These are phyloP conservation scores for Setophaga coronata DNA, from an alignment of 2,113 vertebrate genomes.

Conservation along the genomic window DNA sequence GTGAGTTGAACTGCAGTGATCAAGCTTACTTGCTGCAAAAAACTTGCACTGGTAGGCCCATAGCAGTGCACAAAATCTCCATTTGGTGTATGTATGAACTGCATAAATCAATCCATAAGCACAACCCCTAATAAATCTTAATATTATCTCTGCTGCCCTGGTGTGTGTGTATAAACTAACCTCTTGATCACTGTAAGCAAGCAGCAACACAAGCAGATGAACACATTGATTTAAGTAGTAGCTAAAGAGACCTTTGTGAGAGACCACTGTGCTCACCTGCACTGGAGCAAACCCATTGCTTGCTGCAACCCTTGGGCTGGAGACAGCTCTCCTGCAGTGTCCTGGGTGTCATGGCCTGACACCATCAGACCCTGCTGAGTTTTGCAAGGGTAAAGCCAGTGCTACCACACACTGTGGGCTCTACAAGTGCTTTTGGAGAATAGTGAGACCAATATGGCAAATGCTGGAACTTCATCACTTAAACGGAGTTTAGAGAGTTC, in stretches of 20 bases:
- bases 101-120: background rate
- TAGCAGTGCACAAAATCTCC: background rate
- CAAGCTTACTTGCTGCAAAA: background rate
- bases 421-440: background rate
- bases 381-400: background rate
- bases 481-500: background rate
- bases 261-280: background rate
- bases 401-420: background rate
- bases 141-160: background rate
- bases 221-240: background rate
- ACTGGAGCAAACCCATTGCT: background rate
- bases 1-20: background rate
- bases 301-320: fast-evolving
- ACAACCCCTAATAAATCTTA: background rate
- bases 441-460: background rate
- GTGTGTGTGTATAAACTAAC: background rate
- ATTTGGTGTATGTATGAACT: background rate
- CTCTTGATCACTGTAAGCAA: background rate
- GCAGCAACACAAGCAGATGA: background rate
- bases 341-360: background rate
- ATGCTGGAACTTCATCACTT: background rate
- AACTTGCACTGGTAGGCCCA: background rate
- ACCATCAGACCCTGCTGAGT: background rate
- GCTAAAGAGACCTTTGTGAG: background rate
- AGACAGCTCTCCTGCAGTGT: background rate